These are phyloP conservation scores for Phrynosoma platyrhinos DNA, from an alignment of 2,113 vertebrate genomes.

Conservation along the genomic window DNA sequence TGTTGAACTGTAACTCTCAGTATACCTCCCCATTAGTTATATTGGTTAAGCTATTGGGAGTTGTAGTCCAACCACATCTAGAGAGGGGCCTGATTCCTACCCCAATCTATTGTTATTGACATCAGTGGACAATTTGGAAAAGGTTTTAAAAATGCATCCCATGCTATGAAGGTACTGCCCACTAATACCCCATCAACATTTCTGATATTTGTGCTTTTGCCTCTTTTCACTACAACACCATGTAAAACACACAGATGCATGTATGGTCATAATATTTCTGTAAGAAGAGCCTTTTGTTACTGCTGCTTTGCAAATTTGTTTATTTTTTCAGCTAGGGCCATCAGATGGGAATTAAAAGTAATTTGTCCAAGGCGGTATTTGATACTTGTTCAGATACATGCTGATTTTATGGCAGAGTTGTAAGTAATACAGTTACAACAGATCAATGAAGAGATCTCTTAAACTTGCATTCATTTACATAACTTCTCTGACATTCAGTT, in stretches of 20 bases:
- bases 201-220: neutral
- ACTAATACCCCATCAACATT: neutral
- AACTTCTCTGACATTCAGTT: slow-evolving; percentile 62
- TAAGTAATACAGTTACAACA: slow-evolving; percentile 49
- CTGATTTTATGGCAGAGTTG: slow-evolving; percentile 64
- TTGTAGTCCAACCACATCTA: too few relatives aligned
- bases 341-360: slow-evolving; percentile 46
- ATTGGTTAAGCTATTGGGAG: too few relatives aligned
- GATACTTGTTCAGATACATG: slow-evolving; percentile 55
- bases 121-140: neutral
- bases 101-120: neutral
- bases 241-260: neutral
- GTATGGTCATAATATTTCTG: neutral
- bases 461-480: slow-evolving; percentile 72
- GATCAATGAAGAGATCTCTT: slow-evolving; percentile 55
- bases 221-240: neutral
- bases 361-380: slow-evolving; percentile 56
- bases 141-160: slow-evolving; percentile 2
- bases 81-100: too few relatives aligned
- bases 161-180: neutral
- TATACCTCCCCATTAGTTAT: too few relatives aligned
- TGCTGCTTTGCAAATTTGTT: neutral
- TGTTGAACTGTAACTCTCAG: too few relatives aligned
- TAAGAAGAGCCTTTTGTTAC: slow-evolving; percentile 12
- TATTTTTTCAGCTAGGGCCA: slow-evolving; percentile 37